Evolutionary conservation across 2,888 invertebrate genomes (phyloP).

Genomic region (Baccha elongata): DNA sequence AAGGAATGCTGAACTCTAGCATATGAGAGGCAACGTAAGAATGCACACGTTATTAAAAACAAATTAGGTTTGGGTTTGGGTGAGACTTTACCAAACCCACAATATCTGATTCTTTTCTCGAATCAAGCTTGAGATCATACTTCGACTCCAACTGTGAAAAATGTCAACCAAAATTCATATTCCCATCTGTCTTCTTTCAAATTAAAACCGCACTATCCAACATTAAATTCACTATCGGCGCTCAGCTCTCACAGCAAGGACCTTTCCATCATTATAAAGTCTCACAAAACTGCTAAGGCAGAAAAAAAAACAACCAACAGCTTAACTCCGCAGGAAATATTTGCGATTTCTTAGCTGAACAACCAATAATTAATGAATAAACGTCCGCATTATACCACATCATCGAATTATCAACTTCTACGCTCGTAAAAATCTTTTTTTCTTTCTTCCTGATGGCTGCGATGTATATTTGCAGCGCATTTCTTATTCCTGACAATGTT

Average conservation of each 20-base stretch:
- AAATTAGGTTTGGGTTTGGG: no score
- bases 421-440: conserved; percentile 58
- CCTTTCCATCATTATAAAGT: conserved; percentile 52
- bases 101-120: no score
- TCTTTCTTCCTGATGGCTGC: not conserved
- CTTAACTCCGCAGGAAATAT: conserved; percentile 67
- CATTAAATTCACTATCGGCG: conserved; percentile 15
- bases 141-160: conserved; percentile 41
- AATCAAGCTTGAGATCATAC: no score
- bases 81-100: no score
- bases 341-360: conserved; percentile 63
- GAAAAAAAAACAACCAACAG: conserved; percentile 7
- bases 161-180: conserved; percentile 38
- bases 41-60: no score
- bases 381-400: conserved; percentile 73
- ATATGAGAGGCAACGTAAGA: no score
- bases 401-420: conserved; percentile 72
- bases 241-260: conserved; percentile 15
- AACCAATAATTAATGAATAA: conserved; percentile 74
- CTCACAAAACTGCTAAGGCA: conserved; percentile 43
- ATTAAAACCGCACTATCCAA: conserved; percentile 16
- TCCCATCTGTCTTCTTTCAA: conserved; percentile 56
- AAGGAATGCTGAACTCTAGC: no score
- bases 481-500: conserved; percentile 60
- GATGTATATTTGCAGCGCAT: no score